Conservation (phyloP, 2,797 vertebrate species). For the Sarcoramphus papa region DNA sequence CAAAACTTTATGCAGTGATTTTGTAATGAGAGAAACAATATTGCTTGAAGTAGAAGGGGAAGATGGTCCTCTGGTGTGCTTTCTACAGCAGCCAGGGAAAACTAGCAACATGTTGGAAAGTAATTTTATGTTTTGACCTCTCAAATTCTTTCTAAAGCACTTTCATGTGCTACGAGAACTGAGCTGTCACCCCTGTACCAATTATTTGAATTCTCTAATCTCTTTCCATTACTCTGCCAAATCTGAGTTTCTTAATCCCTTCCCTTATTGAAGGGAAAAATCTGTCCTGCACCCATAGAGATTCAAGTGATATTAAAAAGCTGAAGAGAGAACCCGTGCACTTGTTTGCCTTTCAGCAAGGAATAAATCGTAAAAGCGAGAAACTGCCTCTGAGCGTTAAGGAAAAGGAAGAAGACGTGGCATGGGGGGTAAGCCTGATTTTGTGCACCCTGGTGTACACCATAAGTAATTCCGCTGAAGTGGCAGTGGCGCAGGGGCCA, state of each 20-base stretch:
- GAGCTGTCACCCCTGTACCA: background rate
- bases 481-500: background rate
- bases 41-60: background rate
- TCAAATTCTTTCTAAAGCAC: background rate
- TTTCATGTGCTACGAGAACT: background rate
- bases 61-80: slow-evolving; percentile 23
- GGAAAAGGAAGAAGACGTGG: background rate
- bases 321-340: background rate
- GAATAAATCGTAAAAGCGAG: fast-evolving
- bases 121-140: slow-evolving; percentile 26
- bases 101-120: background rate
- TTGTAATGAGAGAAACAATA: slow-evolving; percentile 44
- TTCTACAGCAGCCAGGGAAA: background rate
- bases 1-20: slow-evolving; percentile 21
- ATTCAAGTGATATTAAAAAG: slow-evolving; percentile 10
- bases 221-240: slow-evolving; percentile 30
- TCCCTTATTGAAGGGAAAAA: background rate
- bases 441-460: background rate
- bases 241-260: slow-evolving; percentile 33
- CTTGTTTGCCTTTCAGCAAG: background rate
- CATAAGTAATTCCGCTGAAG: background rate
- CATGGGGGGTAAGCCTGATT: background rate
- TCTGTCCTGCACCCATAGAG: background rate
- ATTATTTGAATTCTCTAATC: slow-evolving; percentile 13
- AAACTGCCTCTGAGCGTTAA: background rate